Conservation (phyloP, 2,113 vertebrate genomes). For the Arenaria interpres region DNA sequence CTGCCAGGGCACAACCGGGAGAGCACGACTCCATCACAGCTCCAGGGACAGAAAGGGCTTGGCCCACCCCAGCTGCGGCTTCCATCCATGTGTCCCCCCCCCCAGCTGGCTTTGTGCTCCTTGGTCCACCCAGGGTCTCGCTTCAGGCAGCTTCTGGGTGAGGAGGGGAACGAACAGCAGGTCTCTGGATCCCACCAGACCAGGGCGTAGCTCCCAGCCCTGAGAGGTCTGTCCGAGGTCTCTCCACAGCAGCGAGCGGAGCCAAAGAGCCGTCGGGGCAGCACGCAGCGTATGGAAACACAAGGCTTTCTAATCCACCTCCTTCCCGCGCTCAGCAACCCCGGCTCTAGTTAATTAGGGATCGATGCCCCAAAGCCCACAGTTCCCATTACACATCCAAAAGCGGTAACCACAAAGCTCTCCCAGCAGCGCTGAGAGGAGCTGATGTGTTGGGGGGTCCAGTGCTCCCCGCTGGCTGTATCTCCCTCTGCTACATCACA, state of each 20-base stretch:
- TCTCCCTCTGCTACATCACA: not conserved
- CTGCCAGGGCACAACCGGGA: not conserved
- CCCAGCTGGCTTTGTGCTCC: not conserved
- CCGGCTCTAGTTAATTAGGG: not conserved
- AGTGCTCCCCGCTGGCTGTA: not conserved
- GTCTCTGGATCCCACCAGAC: not conserved
- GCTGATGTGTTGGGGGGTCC: not conserved
- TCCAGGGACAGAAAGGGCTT: not conserved
- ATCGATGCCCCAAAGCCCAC: not conserved
- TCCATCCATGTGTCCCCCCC: rapidly evolving
- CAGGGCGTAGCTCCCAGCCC: not conserved
- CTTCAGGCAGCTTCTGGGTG: not conserved
- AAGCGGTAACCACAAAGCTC: not conserved
- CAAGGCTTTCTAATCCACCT: rapidly evolving
- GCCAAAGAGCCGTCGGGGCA: rapidly evolving
- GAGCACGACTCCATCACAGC: not conserved
- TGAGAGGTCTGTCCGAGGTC: not conserved
- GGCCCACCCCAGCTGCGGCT: not conserved
- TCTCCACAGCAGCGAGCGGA: not conserved
- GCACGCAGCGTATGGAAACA: not conserved
- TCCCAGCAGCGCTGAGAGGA: not conserved
- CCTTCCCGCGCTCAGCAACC: not conserved
- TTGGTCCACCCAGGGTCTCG: not conserved
- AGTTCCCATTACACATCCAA: not conserved
- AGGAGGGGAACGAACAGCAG: not conserved